These are phyloP conservation scores for Drosophila willistoni DNA, from an alignment of 1,140 invertebrate genomes.

Conservation along the genomic window DNA sequence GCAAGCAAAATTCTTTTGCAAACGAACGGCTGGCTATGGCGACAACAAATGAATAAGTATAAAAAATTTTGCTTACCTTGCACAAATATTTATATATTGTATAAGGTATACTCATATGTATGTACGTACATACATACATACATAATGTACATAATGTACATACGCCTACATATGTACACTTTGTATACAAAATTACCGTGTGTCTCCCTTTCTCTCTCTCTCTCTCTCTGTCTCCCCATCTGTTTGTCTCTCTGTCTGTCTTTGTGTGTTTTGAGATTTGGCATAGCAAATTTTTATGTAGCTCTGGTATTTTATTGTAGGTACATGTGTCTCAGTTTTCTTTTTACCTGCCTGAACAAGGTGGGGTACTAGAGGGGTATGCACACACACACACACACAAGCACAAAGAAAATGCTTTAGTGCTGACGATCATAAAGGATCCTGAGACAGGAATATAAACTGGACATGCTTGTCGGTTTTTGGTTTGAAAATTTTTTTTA, in stretches of 20 bases:
- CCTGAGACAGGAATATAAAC: no score
- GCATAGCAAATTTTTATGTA: constrained; percentile 56
- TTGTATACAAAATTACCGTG: constrained; percentile 68
- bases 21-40: constrained; percentile 37
- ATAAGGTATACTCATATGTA: constrained; percentile 11
- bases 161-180: constrained; percentile 34
- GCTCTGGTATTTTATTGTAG: constrained; percentile 53
- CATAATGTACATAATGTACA: constrained; percentile 54
- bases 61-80: constrained; percentile 79
- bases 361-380: background rate
- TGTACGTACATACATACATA: constrained; percentile 19
- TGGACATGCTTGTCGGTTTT: no score
- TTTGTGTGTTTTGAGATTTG: constrained; percentile 37
- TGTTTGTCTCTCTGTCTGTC: constrained; percentile 5
- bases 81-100: constrained; percentile 75
- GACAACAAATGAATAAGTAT: constrained; percentile 49
- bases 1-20: constrained; percentile 15
- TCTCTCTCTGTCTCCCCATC: constrained; percentile 11
- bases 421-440: no score
- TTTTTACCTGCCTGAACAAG: background rate
- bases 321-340: constrained; percentile 39
- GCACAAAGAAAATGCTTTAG: no score
- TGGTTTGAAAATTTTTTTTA: no score
- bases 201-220: constrained; percentile 26
- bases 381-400: background rate